phyloP scores from a whole-genome alignment of 2,888 invertebrate genomes.

The Portevinia maculata region DNA sequence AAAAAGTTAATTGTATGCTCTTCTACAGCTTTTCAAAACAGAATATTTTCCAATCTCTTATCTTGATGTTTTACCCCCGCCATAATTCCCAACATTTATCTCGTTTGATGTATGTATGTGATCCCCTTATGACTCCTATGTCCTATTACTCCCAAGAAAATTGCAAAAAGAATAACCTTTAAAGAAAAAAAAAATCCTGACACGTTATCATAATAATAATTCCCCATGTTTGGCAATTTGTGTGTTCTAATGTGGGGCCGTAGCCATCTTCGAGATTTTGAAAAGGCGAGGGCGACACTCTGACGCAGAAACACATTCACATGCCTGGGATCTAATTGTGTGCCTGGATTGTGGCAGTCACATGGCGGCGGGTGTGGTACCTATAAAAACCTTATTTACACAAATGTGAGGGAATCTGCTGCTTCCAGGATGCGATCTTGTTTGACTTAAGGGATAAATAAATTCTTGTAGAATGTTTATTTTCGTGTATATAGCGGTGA shows the following conservation, averaged over 20 bases:
- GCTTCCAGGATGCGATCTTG: constrained; percentile 40
- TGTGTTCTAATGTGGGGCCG: constrained; percentile 17
- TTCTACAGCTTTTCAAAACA: too few relatives aligned
- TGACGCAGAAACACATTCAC: neutral
- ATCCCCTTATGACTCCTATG: constrained; percentile 29
- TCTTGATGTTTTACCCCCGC: neutral
- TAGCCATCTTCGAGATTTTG: constrained; percentile 15
- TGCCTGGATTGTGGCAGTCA: neutral
- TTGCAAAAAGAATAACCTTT: constrained; percentile 49
- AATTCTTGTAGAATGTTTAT: constrained; percentile 46
- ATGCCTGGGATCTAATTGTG: neutral
- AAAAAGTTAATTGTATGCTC: too few relatives aligned
- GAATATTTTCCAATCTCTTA: constrained; percentile 1
- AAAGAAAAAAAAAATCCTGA: constrained; percentile 59
- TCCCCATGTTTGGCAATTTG: constrained; percentile 47
- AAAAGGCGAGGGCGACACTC: neutral
- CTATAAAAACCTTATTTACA: constrained; percentile 42
- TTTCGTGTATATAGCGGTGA: constrained; percentile 23
- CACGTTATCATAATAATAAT: constrained; percentile 66
- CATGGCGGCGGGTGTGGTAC: constrained; percentile 9
- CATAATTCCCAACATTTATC: constrained; percentile 10
- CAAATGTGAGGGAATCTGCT: constrained; percentile 30
- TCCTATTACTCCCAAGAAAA: constrained; percentile 17
- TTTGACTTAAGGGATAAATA: constrained; percentile 50
- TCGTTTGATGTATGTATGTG: constrained; percentile 33